Percentiles rank a stretch among this genome's conserved stretches.
Evolutionary conservation across 2,888 invertebrate species (phyloP).

Genomic region (Oscheius onirici): DNA sequence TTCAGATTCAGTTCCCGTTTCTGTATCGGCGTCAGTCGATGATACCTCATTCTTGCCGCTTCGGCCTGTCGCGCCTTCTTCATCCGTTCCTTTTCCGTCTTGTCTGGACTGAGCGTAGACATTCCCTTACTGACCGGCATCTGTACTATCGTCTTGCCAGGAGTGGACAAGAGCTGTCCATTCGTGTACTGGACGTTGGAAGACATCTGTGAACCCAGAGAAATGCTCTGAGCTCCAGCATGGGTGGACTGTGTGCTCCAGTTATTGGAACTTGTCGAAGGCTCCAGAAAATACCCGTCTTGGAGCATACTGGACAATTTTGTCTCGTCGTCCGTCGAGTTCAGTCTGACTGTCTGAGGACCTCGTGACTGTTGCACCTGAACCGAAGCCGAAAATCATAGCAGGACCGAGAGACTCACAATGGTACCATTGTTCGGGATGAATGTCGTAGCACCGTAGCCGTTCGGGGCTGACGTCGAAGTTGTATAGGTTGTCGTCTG

Average conservation of each 20-base stretch:
- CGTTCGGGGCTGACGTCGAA: constrained; percentile 37
- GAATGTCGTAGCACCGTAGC: constrained; percentile 30
- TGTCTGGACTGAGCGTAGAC: constrained; percentile 48
- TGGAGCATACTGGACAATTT: background rate
- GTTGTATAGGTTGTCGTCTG: constrained; percentile 47
- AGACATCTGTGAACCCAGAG: background rate
- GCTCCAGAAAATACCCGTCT: constrained; percentile 1
- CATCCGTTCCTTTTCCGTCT: constrained; percentile 59
- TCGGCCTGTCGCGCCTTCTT: constrained; percentile 70
- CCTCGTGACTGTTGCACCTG: constrained; percentile 24
- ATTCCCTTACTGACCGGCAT: constrained; percentile 16
- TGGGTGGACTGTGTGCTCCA: constrained; percentile 11
- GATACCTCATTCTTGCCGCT: constrained; percentile 69
- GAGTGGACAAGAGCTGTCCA: background rate
- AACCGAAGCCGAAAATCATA: background rate
- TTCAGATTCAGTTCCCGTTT: constrained; percentile 69
- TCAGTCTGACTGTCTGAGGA: constrained; percentile 19
- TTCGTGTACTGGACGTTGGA: background rate
- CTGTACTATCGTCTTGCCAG: constrained; percentile 7
- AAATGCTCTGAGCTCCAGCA: background rate
- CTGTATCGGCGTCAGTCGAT: constrained; percentile 65
- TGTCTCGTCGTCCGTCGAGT: constrained; percentile 4
- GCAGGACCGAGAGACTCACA: background rate
- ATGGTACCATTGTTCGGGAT: constrained; percentile 26
- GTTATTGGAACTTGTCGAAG: constrained; percentile 8